phyloP scores from a whole-genome alignment of 2,113 vertebrate genomes.

The Pterophyllum scalare region DNA sequence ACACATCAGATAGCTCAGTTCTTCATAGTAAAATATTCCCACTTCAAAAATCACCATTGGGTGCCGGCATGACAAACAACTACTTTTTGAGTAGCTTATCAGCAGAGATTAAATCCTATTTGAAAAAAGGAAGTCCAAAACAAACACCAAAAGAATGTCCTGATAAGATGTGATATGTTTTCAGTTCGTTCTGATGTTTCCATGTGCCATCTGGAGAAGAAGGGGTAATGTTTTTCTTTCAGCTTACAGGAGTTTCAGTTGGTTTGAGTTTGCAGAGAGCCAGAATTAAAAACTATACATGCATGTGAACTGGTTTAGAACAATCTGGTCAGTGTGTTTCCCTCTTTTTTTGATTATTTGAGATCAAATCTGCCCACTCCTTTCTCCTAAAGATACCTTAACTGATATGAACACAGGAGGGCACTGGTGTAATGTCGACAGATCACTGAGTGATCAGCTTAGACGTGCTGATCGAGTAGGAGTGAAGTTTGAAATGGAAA shows the following conservation, averaged over 20 bases:
- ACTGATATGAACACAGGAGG: slow-evolving; percentile 49
- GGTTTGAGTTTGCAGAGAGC: not conserved
- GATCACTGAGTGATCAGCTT: slow-evolving; percentile 6
- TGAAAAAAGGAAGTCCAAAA: slow-evolving; percentile 31
- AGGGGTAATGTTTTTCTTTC: not conserved
- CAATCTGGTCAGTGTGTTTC: not conserved
- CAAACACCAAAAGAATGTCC: slow-evolving; percentile 66
- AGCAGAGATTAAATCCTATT: slow-evolving; percentile 39
- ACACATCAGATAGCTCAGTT: slow-evolving; percentile 35
- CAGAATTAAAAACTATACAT: not conserved
- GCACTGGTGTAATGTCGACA: slow-evolving; percentile 35
- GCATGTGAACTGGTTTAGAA: slow-evolving; percentile 2
- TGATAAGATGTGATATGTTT: slow-evolving; percentile 37
- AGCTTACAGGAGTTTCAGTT: not conserved
- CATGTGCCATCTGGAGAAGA: not conserved
- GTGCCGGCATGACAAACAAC: slow-evolving; percentile 25
- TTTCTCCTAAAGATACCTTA: not conserved
- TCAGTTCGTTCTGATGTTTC: not conserved
- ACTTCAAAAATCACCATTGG: not conserved
- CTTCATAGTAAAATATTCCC: slow-evolving; percentile 45
- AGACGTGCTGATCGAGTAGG: slow-evolving; percentile 21
- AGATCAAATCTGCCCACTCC: not conserved
- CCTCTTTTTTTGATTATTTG: not conserved
- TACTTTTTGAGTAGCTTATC: slow-evolving; percentile 58
- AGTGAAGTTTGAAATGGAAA: slow-evolving; percentile 41